Percentiles rank a stretch among this genome's conserved stretches.
phyloP scores from a whole-genome alignment of 2,113 vertebrate species.

The Halichoerus grypus region DNA sequence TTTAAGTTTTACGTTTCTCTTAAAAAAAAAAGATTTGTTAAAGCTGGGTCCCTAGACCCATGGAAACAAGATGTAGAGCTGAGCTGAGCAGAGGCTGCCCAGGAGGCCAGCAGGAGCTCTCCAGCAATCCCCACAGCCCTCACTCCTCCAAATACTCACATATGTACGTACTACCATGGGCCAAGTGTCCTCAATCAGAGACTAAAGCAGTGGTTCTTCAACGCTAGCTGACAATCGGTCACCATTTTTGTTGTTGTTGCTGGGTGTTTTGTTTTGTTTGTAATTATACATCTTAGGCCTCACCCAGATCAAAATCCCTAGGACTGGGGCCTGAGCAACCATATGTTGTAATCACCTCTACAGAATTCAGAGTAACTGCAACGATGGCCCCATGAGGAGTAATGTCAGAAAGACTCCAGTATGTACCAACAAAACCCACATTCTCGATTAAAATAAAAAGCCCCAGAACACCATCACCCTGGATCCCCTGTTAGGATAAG shows the following conservation, averaged over 20 bases:
- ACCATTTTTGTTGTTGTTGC: neutral
- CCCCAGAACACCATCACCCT: neutral
- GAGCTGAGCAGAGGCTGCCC: neutral
- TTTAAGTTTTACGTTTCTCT: slow-evolving; percentile 6
- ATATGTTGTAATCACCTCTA: neutral
- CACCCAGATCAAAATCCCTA: neutral
- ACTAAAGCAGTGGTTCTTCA: neutral
- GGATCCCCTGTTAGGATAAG: neutral
- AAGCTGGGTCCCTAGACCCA: neutral
- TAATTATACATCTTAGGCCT: neutral
- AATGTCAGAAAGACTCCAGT: neutral
- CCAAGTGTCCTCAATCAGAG: too few relatives aligned
- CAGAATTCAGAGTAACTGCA: neutral
- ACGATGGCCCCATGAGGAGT: neutral
- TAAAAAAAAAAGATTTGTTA: neutral
- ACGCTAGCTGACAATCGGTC: neutral
- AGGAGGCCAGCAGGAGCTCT: fast-evolving
- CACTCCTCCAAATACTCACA: too few relatives aligned
- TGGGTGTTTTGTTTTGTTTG: neutral
- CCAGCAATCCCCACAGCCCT: neutral
- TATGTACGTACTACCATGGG: fast-evolving
- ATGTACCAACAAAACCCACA: neutral
- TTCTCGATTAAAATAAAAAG: neutral
- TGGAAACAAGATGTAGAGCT: neutral
- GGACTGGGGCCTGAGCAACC: neutral